Evolutionary conservation across 2,797 vertebrate species (phyloP).

Genomic region (Champsocephalus esox): DNA sequence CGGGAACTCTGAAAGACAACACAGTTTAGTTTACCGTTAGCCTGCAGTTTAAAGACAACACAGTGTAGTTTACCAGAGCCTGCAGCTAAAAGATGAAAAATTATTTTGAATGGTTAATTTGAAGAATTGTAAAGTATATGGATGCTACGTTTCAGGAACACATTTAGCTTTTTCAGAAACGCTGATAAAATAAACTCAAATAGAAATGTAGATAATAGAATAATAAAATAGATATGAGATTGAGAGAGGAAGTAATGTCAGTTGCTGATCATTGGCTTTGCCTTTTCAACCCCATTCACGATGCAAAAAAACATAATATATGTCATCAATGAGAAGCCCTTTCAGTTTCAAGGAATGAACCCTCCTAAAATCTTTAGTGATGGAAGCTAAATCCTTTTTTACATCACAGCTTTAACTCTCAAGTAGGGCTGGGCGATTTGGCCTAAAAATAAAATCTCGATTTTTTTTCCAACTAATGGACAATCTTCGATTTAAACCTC

Average conservation of each 20-base stretch:
- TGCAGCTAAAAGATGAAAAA: too few species aligned
- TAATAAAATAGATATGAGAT: not conserved
- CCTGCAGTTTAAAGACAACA: too few species aligned
- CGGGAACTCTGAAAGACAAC: too few species aligned
- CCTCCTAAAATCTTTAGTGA: not conserved
- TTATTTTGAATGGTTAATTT: too few species aligned
- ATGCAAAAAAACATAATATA: not conserved
- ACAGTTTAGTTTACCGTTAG: too few species aligned
- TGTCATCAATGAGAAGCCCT: not conserved
- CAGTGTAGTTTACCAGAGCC: too few species aligned
- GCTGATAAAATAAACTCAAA: not conserved
- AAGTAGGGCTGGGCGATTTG: not conserved
- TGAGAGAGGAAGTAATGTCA: slow-evolving; percentile 11
- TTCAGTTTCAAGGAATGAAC: not conserved
- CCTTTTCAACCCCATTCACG: not conserved
- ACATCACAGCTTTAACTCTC: not conserved
- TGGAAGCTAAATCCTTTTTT: slow-evolving; percentile 2
- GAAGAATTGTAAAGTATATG: too few species aligned
- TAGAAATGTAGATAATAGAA: too few species aligned
- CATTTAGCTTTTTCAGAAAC: not conserved
- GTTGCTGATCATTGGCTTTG: not conserved
- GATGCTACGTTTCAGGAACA: not conserved
- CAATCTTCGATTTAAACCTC: too few species aligned
- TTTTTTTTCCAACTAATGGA: too few species aligned
- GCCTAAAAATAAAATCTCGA: too few species aligned